Base-by-base conservation (phyloP, 2,113 vertebrate species). In the Pluvianellus socialis region DNA sequence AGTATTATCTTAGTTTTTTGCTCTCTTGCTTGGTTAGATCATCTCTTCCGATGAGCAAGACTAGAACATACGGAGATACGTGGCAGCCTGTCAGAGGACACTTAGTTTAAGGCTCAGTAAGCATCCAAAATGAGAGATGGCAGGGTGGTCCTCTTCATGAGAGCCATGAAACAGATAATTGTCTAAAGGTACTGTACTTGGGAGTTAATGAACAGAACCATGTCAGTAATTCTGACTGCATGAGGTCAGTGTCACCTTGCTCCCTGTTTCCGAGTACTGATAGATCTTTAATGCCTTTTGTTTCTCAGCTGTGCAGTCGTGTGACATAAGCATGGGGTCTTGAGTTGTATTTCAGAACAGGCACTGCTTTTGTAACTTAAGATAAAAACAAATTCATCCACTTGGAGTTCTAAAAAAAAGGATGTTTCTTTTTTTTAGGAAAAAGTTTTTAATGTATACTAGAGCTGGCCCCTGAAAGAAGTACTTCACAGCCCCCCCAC, bases 251-350 rank as follows among this genome's bases (percentile, higher is more conserved):
- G 70, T 75, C 81, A 75, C 81, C 55, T 74, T 79, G 62, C 19
- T 79, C 52, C 40, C 35, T 32, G 35, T 56, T 80, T 70, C 63
- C 38, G 70, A 38, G 67, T 3, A 0, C 59, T 42, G 53, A 6
- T 5, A 10, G 52, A 21, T 61, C 30, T 91, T 45, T 10, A 28
- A 38, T 27, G 13, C 10, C 30, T 79, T 52, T 71, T 14, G 11
- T 90, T 88, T 63, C 71, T 47, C 32, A 56, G 4, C 42, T 63
- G 14, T 33, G 40, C 33, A 47, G 6, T 16, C 2, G 2, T 3
- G 5, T 68, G 33, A n/a, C 2, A 0, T 7, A 62, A 70, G 23
- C 22, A 7, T 2, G 2, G 4, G 28, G 18, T 38, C 62, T 58
- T 7, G 10, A 16, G 22, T 23, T 92, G 30, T 52, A 30, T 53